These are phyloP conservation scores for Gryllus longicercus DNA, from an alignment of 2,888 invertebrate species.

Conservation along the genomic window DNA sequence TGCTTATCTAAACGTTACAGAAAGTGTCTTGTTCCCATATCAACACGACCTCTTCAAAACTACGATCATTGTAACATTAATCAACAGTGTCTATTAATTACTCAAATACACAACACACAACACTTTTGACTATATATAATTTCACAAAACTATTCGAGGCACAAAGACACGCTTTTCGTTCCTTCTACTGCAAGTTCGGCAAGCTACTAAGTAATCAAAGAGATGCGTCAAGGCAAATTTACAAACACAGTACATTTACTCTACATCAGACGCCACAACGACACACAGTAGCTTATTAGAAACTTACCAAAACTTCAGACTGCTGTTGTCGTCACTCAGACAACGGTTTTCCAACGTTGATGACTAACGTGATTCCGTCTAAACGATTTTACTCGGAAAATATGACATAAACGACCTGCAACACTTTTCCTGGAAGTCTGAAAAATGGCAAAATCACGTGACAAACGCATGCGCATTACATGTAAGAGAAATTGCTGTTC, in stretches of 20 bases:
- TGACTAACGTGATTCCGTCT: conserved; percentile 36
- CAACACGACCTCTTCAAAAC: too few species aligned
- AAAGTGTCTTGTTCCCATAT: too few species aligned
- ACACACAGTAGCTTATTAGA: conserved; percentile 24
- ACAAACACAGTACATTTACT: conserved; percentile 19
- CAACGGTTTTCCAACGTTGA: conserved; percentile 32
- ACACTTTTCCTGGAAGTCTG: conserved; percentile 36
- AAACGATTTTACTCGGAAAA: conserved; percentile 34
- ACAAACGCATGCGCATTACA: conserved; percentile 34
- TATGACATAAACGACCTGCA: conserved; percentile 36
- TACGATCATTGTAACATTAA: too few species aligned
- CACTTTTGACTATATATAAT: too few species aligned
- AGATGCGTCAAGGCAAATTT: conserved; percentile 32
- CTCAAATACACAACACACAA: too few species aligned
- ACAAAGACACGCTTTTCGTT: too few species aligned
- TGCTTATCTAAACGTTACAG: too few species aligned
- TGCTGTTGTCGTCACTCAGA: conserved; percentile 33
- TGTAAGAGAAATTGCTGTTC: not conserved
- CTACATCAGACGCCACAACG: conserved; percentile 18
- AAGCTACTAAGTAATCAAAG: not conserved
- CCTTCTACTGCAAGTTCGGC: not conserved
- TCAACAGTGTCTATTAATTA: too few species aligned
- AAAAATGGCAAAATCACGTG: conserved; percentile 35
- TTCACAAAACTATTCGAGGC: too few species aligned
- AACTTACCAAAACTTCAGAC: conserved; percentile 35